phyloP scores from a whole-genome alignment of 1,140 invertebrate species.

The Saxidomus purpurata region DNA sequence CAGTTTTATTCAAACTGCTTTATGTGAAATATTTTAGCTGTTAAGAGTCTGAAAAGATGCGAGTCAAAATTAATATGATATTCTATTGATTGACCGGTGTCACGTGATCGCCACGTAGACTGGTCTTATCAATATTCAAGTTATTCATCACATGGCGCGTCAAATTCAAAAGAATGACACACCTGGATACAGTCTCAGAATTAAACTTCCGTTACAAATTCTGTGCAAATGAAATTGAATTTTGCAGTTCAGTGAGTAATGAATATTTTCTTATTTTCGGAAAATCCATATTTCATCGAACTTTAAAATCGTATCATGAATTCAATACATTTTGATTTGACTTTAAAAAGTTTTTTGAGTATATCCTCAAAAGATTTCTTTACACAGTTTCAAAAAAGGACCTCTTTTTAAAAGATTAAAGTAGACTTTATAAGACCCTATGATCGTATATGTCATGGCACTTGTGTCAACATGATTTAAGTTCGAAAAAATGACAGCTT shows the following conservation, averaged over 20 bases:
- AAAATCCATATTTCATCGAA: slow-evolving; percentile 29
- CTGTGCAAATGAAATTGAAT: slow-evolving; percentile 51
- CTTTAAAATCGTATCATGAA: not conserved
- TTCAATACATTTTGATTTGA: not conserved
- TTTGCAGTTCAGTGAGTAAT: slow-evolving; percentile 46
- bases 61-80: slow-evolving; percentile 59
- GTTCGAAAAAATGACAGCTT: no score
- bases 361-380: no score
- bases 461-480: no score
- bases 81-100: slow-evolving; percentile 51
- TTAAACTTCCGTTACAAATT: slow-evolving; percentile 45
- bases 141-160: slow-evolving; percentile 43
- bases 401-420: no score
- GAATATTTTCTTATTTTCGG: slow-evolving; percentile 44
- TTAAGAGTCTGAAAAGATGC: slow-evolving; percentile 47
- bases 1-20: slow-evolving; percentile 9
- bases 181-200: slow-evolving; percentile 38
- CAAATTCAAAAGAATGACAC: slow-evolving; percentile 36
- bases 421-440: no score
- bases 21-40: slow-evolving; percentile 61
- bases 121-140: slow-evolving; percentile 57
- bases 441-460: no score
- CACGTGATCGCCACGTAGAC: slow-evolving; percentile 48
- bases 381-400: no score
- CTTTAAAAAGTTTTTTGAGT: no score